Base-by-base conservation (phyloP, 2,113 vertebrate species). In the Poecilia latipinna region DNA sequence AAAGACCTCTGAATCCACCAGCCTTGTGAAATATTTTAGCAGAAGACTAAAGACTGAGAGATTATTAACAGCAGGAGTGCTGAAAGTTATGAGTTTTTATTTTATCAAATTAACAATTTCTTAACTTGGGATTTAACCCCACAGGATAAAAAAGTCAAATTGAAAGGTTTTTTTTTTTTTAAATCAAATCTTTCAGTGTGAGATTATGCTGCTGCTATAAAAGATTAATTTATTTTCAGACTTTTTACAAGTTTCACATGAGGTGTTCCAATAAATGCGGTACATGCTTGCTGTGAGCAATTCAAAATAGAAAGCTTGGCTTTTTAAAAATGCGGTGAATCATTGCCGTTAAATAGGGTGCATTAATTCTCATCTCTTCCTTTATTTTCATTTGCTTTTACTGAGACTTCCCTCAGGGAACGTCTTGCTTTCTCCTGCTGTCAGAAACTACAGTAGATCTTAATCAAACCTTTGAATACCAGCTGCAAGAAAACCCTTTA, bases 401-500 rank as follows among this genome's bases (percentile, higher is more conserved):
- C 62, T 29, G 44, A 35, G 0, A 78, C 79, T 12, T 37, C 48
- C 78, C 86, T 51, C 44, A 31, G 72, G 75, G 73, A 62, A 77
- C 73, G 11, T 74, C 62, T 74, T 60, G 54, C 42, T 75, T 44
- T 81, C 67, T 77, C 54, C 70, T 68, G 44, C 79, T 86, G 86
- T 84, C 82, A 83, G 57, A 86, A 87, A 80, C 65, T 70, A 85
- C 67, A 86, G 85, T 90, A 91, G 88, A 91, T 90, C 85, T 85
- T 91, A 92, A 90, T 90, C 77, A 88, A 86, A 78, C 61, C 64
- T 65, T 84, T 79, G 81, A 89, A 92, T 88, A 91, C 90, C 85
- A 84, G 85, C 88, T 86, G 65, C 44, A 70, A 78, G 75, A 83
- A 85, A 78, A 78, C 48, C 65, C 65, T 48, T 54, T 74, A 33